phyloP scores from a whole-genome alignment of 2,797 vertebrate species.

The Heliangelus exortis region DNA sequence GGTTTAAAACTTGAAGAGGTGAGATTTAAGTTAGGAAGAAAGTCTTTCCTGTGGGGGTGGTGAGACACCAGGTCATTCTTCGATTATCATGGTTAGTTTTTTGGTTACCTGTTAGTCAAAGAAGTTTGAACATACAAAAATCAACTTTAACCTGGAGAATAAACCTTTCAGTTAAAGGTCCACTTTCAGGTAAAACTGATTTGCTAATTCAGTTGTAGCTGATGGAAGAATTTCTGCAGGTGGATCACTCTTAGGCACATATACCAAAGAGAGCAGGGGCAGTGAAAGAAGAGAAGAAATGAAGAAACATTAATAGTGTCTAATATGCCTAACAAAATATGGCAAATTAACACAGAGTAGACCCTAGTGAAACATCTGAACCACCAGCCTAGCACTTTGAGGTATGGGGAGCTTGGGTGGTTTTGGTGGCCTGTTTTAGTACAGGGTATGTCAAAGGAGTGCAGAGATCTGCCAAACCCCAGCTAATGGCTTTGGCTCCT shows the following conservation, averaged over 20 bases:
- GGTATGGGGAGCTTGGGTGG: background rate
- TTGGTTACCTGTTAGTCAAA: background rate
- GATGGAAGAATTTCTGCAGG: background rate
- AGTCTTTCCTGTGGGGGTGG: too few relatives aligned
- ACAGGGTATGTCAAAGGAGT: background rate
- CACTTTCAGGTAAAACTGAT: background rate
- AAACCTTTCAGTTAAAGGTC: background rate
- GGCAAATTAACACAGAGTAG: background rate
- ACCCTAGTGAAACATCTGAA: background rate
- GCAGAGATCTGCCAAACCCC: background rate
- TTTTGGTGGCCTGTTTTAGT: conserved; percentile 8
- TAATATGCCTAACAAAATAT: background rate
- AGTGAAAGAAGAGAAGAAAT: background rate
- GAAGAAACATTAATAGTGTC: background rate
- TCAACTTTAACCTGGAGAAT: background rate
- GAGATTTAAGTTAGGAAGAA: too few relatives aligned
- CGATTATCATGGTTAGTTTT: background rate
- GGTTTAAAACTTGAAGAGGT: too few relatives aligned
- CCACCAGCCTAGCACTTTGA: background rate
- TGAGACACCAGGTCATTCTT: too few relatives aligned
- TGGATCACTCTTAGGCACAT: background rate
- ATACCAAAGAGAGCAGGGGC: background rate
- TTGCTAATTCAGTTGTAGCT: background rate
- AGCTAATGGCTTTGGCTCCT: conserved; percentile 45
- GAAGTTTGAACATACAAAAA: background rate